Conservation (phyloP, 2,797 vertebrate species). For the Clarias platycephalus region DNA sequence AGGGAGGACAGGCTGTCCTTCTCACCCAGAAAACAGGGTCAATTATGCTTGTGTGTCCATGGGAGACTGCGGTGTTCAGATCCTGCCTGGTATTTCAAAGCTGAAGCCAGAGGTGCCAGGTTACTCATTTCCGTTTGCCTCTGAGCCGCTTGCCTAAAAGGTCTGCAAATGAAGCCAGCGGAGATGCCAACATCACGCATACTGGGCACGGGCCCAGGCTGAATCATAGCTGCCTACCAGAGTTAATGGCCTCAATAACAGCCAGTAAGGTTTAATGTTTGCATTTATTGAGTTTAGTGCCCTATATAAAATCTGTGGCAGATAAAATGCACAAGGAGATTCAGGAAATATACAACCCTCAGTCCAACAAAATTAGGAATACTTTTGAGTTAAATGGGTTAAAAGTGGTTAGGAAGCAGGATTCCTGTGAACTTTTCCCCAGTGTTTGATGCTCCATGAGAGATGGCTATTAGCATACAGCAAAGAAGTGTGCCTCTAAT, state of each 20-base stretch:
- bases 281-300: conserved; percentile 35
- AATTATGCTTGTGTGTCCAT: not conserved
- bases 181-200: conserved; percentile 17
- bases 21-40: conserved; percentile 18
- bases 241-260: conserved; percentile 53
- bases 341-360: conserved; percentile 2
- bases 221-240: conserved; percentile 45
- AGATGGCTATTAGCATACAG: conserved; percentile 26
- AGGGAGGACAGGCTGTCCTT: not conserved
- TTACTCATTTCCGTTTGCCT: conserved; percentile 29
- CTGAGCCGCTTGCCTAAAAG: conserved; percentile 37
- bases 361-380: conserved; percentile 35
- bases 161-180: conserved; percentile 42
- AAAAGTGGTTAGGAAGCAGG: conserved; percentile 42
- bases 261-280: conserved; percentile 45
- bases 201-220: conserved; percentile 30
- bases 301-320: conserved; percentile 32
- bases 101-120: conserved; percentile 4
- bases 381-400: conserved; percentile 36
- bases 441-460: conserved; percentile 28
- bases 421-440: conserved; percentile 20
- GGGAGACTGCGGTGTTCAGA: not conserved
- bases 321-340: conserved; percentile 18
- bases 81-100: conserved; percentile 13
- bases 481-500: conserved; percentile 45